A percentile compares a stretch with the other conserved stretches of the same genome.
Evolutionary conservation across 2,888 invertebrate species (phyloP).

Genomic region (Ochropacha duplaris): DNA sequence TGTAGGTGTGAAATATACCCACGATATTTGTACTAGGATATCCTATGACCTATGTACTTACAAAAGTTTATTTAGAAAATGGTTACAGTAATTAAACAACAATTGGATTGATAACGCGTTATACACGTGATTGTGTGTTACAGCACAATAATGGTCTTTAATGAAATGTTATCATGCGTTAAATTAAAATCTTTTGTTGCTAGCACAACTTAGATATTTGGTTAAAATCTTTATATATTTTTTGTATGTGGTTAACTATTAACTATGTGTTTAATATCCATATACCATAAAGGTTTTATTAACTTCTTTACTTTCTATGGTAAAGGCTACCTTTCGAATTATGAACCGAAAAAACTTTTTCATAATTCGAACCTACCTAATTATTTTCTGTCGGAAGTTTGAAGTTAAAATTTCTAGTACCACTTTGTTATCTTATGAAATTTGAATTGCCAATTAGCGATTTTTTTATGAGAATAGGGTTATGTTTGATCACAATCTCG

Average conservation of each 20-base stretch:
- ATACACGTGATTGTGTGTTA: conserved; percentile 44
- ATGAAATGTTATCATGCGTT: conserved; percentile 66
- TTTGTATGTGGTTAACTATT: background rate
- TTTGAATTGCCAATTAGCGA: too few relatives aligned
- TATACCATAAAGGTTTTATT: too few relatives aligned
- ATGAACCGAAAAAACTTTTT: too few relatives aligned
- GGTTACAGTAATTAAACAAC: conserved; percentile 68
- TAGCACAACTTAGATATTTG: conserved; percentile 14
- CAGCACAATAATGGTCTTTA: conserved; percentile 59
- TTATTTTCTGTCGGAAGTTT: too few relatives aligned
- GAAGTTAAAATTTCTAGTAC: too few relatives aligned
- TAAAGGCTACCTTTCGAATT: too few relatives aligned
- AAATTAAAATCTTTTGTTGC: conserved; percentile 57
- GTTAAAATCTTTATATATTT: background rate
- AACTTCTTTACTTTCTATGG: too few relatives aligned
- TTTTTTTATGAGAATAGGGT: too few relatives aligned
- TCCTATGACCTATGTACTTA: too few relatives aligned
- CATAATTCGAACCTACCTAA: too few relatives aligned
- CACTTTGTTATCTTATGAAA: too few relatives aligned
- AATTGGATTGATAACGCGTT: conserved; percentile 60
- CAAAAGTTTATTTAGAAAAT: conserved; percentile 39
- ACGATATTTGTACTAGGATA: conserved; percentile 10
- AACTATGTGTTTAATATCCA: background rate
- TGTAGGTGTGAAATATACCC: conserved; percentile 48
- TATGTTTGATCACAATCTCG: too few relatives aligned